Base-by-base conservation (phyloP, 53 echinoderm and acorn worm genomes). In the Temnopleurus reevesii region DNA sequence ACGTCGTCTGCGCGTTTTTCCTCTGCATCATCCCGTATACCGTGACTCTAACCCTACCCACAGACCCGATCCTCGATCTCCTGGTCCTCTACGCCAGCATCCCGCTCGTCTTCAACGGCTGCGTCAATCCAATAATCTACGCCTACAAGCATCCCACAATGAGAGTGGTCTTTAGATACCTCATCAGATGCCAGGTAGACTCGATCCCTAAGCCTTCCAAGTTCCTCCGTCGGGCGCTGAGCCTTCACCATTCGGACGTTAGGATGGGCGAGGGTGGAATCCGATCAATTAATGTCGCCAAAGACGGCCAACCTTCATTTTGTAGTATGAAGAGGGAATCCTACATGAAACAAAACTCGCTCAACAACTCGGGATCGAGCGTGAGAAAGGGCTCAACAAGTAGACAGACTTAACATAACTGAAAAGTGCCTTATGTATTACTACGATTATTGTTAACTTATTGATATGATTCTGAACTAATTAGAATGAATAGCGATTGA, bases 61-160 rank as follows among this genome's bases (percentile, higher is more conserved):
- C 17, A 10, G 71, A 53, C 25, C 88, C 88, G 7, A 53, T 71
- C 65, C 71, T 87, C 2, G 88, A 87, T 29, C 34, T 87, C 21
- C 88, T 87, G 17, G 88, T 87, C 1, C 88, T 87, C 19, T 87
- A 87, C 46, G 88, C 88, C 4, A 66, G 71, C 36, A 55, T 87
- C 27, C 88, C 71, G n/a, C 88, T 87, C 5, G 30, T 87, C 19
- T 87, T 46, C 53, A 87, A 87, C 35, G 88, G 88, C 18, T 87
- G 88, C 24, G 88, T 87, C 4, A 87, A 87, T 33, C 88, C 88
- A 2, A 66, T 87, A 4, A 87, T 87, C 10, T 87, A 87, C 27
- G 88, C 88, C 19, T 87, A 87, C 88, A 87, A 87, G 36, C 88
- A 87, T n/a, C 88, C 88, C 2, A 87, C 88, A 1, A 87, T 87